phyloP scores from a whole-genome alignment of 2,888 invertebrate genomes.

The Chaetoderma sp. region DNA sequence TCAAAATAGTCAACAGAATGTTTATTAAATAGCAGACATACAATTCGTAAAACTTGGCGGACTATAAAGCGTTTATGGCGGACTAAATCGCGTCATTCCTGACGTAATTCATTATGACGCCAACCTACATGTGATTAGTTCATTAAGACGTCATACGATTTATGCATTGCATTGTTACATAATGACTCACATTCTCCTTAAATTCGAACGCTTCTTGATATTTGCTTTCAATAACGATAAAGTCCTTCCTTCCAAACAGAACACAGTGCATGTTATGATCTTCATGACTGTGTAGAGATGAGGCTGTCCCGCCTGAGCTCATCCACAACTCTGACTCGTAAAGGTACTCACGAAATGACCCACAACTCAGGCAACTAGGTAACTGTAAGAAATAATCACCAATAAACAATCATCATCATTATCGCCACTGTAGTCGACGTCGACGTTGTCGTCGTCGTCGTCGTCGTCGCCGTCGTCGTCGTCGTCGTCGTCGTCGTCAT shows the following conservation, averaged over 20 bases:
- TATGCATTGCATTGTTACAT: too few species aligned
- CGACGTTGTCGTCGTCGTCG: not conserved
- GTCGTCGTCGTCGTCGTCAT: constrained; percentile 30
- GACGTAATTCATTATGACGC: too few species aligned
- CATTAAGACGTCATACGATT: too few species aligned
- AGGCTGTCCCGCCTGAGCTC: constrained; percentile 66
- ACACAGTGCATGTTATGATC: constrained; percentile 68
- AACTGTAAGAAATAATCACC: constrained; percentile 48
- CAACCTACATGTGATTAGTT: too few species aligned
- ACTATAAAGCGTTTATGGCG: too few species aligned
- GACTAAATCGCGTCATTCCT: too few species aligned
- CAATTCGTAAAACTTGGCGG: too few species aligned
- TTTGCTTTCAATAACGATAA: constrained; percentile 61
- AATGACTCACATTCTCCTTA: constrained; percentile 49
- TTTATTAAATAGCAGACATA: too few species aligned
- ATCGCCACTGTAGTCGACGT: constrained; percentile 4
- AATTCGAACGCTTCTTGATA: constrained; percentile 50
- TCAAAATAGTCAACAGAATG: too few species aligned
- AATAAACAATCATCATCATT: constrained; percentile 18
- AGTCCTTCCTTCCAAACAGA: constrained; percentile 68
- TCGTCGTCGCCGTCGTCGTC: constrained; percentile 20
- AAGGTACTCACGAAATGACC: constrained; percentile 52
- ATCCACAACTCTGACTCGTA: constrained; percentile 67
- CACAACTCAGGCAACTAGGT: constrained; percentile 61
- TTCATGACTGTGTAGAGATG: constrained; percentile 64